Evolutionary conservation across 2,797 vertebrate genomes (phyloP).

Genomic region (Rhabdophis nuchalis): DNA sequence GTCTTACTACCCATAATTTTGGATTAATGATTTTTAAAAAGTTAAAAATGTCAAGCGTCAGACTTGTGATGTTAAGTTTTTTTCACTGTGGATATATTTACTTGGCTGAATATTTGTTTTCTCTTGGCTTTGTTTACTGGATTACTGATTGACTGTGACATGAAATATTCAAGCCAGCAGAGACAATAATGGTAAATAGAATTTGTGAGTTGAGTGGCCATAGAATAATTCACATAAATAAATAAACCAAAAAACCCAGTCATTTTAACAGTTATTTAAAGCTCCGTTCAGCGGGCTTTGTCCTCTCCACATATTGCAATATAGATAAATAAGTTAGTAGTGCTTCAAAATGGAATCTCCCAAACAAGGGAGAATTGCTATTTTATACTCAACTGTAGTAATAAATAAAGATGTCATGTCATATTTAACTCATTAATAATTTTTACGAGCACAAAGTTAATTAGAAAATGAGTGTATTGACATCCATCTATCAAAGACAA

Average conservation of each 20-base stretch:
- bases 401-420: conserved; percentile 4
- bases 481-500: not conserved
- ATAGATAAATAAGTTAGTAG: conserved; percentile 37
- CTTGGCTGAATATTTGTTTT: conserved; percentile 37
- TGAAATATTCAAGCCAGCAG: conserved; percentile 36
- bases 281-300: conserved; percentile 22
- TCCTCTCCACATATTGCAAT: conserved; percentile 37
- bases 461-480: not conserved
- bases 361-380: conserved; percentile 26
- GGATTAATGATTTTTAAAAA: conserved; percentile 30
- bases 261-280: conserved; percentile 34
- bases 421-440: not conserved
- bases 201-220: not conserved
- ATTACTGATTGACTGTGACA: conserved; percentile 38
- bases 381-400: conserved; percentile 17
- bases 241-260: not conserved
- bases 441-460: not conserved
- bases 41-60: conserved; percentile 46
- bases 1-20: conserved; percentile 18
- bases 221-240: not conserved
- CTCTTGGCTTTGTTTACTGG: conserved; percentile 32
- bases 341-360: conserved; percentile 32
- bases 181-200: conserved; percentile 42
- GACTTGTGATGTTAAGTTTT: conserved; percentile 18
- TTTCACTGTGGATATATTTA: conserved; percentile 34